Base-by-base conservation (phyloP, 2,113 vertebrate species). In the Amblyopsis rosae region DNA sequence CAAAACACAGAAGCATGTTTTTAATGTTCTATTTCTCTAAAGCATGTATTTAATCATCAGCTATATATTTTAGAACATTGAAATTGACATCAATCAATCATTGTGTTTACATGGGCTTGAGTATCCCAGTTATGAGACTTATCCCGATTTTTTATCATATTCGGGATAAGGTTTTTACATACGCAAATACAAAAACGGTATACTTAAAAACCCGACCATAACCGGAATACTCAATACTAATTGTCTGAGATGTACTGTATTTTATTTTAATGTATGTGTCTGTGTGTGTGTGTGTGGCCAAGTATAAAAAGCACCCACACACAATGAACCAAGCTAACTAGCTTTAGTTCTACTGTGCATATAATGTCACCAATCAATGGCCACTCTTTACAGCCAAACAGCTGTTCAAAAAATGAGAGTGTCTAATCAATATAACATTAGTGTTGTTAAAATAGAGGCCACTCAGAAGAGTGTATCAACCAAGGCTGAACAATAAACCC, bases 341-440 rank as follows among this genome's bases (percentile, higher is more conserved):
- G 15, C 17, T 26, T 26, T 26, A 15, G 51, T 58, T 49, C 17
- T 69, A 35, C 26, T 15, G 33, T 46, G 59, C n/a, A 12, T 45
- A 13, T 45, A 11, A 11, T 50, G 62, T 50, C 63, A 74, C 16
- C 69, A 67, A 57, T 75, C 70, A 85, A 73, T 71, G 10, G 13
- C 64, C 60, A 35, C 76, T 86, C 75, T 84, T 79, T 83, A 76
- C 55, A 74, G 41, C 54, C 56, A 62, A 51, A 19, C 19, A 72
- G 70, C 67, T 74, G 64, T 73, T 70, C 32, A 74, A 78, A 77
- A 81, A 78, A 59, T 59, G 60, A 70, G 59, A 11, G 19, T 13
- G 56, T 80, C 70, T 69, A 65, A 86, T 86, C 70, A 64, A 86
- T 88, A 82, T 67, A 79, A 77, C 63, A 73, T 82, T 78, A 61